Evolutionary conservation across 2,888 invertebrate species (phyloP).

Genomic region (Cetonia aurata): DNA sequence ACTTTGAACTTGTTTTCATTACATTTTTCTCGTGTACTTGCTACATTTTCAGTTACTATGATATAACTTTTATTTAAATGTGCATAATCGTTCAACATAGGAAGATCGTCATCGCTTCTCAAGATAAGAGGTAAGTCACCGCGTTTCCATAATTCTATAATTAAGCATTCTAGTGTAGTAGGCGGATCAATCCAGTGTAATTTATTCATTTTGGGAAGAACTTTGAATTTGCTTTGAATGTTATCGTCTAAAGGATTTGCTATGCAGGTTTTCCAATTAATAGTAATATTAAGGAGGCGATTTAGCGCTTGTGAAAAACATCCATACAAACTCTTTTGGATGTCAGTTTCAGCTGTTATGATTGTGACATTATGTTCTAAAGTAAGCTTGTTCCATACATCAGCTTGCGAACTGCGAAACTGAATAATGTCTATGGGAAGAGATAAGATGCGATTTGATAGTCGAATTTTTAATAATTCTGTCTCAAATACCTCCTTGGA

Average conservation of each 20-base stretch:
- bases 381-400: background rate
- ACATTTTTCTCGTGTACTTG: background rate
- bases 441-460: background rate
- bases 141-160: background rate
- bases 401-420: background rate
- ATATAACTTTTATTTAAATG: background rate
- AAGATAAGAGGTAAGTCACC: background rate
- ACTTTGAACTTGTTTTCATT: background rate
- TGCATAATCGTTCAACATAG: background rate
- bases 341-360: background rate
- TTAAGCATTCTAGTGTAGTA: background rate
- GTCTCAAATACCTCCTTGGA: background rate
- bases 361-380: background rate
- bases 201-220: too few species aligned
- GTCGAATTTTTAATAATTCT: conserved; percentile 13
- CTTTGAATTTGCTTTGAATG: too few species aligned
- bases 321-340: conserved; percentile 5
- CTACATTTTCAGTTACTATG: background rate
- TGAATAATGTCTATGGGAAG: background rate
- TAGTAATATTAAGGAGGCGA: background rate
- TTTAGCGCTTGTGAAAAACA: background rate
- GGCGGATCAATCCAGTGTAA: too few species aligned
- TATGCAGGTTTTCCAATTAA: background rate
- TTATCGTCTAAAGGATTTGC: too few species aligned
- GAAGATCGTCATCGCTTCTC: background rate